Percentiles rank a stretch among this genome's conserved stretches.
Evolutionary conservation across 2,797 vertebrate genomes (phyloP).

Genomic region (Philypnodon macrostomus): DNA sequence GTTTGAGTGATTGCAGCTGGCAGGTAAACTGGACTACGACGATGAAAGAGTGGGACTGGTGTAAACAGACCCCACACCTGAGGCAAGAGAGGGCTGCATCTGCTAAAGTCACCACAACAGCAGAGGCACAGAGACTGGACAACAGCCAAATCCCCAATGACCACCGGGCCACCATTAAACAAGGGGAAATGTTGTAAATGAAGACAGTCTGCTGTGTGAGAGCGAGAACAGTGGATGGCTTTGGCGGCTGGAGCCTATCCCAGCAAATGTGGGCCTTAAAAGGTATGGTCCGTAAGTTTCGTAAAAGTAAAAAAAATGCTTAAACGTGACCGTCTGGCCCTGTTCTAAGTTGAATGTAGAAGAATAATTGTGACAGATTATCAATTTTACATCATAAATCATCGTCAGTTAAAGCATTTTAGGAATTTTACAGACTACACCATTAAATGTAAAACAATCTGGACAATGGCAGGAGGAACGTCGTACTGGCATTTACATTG

Average conservation of each 20-base stretch:
- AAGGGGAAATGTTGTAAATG: conserved; percentile 48
- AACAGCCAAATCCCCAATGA: conserved; percentile 39
- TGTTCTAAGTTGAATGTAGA: too few relatives aligned
- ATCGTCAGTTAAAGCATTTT: too few relatives aligned
- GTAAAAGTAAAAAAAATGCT: conserved; percentile 34
- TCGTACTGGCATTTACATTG: too few relatives aligned
- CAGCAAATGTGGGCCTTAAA: conserved; percentile 28
- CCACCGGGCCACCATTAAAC: conserved; percentile 51
- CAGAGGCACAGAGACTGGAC: conserved; percentile 24
- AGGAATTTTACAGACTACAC: too few relatives aligned
- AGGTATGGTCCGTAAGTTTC: conserved; percentile 20
- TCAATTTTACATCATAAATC: too few relatives aligned
- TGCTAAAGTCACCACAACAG: conserved; percentile 43
- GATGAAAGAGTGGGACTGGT: conserved; percentile 70
- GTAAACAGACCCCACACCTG: conserved; percentile 62
- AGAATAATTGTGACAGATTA: too few relatives aligned
- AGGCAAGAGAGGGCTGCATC: conserved; percentile 62
- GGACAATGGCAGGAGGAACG: too few relatives aligned
- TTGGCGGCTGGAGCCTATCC: too few relatives aligned
- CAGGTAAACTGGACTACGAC: conserved; percentile 69
- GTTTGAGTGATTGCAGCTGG: conserved; percentile 68
- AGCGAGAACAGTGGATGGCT: conserved; percentile 38
- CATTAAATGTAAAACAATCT: too few relatives aligned
- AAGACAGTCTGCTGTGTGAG: conserved; percentile 48
- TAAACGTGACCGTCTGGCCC: too few relatives aligned